These are phyloP conservation scores for Toxotes chatareus DNA, from an alignment of 2,113 vertebrate genomes.

Conservation along the genomic window DNA sequence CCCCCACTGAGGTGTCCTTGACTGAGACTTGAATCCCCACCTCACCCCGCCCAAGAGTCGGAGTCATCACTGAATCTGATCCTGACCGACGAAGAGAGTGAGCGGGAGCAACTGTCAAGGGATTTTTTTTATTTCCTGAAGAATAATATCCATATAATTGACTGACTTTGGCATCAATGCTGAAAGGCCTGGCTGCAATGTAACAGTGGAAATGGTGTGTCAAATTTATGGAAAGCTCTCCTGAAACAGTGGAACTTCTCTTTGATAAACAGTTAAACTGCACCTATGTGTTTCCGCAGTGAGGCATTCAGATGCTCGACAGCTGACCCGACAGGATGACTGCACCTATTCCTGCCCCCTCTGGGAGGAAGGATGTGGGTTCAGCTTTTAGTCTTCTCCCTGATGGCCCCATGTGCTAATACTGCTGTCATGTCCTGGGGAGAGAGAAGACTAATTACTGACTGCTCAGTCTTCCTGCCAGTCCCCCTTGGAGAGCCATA, in stretches of 20 bases:
- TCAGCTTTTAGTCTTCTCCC: slow-evolving; percentile 68
- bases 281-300: slow-evolving; percentile 21
- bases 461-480: slow-evolving; percentile 71
- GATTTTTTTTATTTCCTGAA: slow-evolving; percentile 9
- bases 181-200: not conserved
- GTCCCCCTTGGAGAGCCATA: slow-evolving; percentile 68
- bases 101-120: not conserved
- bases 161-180: not conserved
- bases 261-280: slow-evolving; percentile 22
- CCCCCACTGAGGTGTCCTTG: slow-evolving; percentile 22
- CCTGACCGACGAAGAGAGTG: not conserved
- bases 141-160: not conserved
- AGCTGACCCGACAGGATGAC: slow-evolving; percentile 51
- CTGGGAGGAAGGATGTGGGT: slow-evolving; percentile 69
- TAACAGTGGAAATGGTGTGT: not conserved
- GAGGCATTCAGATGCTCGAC: slow-evolving; percentile 33
- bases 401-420: slow-evolving; percentile 67
- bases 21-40: slow-evolving; percentile 15
- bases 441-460: slow-evolving; percentile 81
- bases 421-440: slow-evolving; percentile 76
- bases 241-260: slow-evolving; percentile 17
- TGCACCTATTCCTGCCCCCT: slow-evolving; percentile 58
- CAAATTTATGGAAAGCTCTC: slow-evolving; percentile 2
- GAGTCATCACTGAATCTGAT: not conserved
- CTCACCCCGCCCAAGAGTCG: not conserved